Evolutionary conservation across 2,888 invertebrate species (phyloP).

Genomic region (Polyommatus icarus): DNA sequence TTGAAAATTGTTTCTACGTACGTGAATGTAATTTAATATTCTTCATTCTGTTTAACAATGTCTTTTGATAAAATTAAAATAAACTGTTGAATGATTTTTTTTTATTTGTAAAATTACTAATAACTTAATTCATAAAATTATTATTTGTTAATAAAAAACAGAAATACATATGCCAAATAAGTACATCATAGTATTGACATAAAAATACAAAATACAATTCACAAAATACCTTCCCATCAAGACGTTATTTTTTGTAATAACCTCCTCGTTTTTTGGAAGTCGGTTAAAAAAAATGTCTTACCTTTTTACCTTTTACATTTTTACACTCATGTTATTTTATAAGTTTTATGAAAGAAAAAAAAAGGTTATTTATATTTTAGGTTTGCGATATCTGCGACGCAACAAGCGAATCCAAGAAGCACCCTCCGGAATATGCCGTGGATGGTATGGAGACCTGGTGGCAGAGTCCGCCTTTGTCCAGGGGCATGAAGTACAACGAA

Average conservation of each 20-base stretch:
- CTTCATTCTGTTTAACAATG: constrained; percentile 28
- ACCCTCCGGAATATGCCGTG: constrained; percentile 95
- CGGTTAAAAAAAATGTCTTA: too few species aligned
- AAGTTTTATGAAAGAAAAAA: constrained; percentile 19
- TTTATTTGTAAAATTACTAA: background rate
- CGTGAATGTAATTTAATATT: constrained; percentile 41
- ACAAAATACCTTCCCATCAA: too few species aligned
- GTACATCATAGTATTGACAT: too few species aligned
- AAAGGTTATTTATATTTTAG: constrained; percentile 67
- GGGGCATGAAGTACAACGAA: constrained; percentile 98
- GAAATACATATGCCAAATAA: too few species aligned
- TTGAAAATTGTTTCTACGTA: constrained; percentile 40
- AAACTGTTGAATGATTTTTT: background rate
- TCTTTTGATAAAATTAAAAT: background rate
- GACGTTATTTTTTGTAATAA: too few species aligned
- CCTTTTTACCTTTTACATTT: background rate
- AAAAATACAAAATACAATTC: too few species aligned
- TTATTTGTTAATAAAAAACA: too few species aligned
- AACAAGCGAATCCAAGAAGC: constrained; percentile 85
- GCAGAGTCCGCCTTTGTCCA: constrained; percentile 98
- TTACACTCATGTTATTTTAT: constrained; percentile 33
- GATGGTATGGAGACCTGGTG: constrained; percentile 99
- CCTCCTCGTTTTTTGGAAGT: too few species aligned
- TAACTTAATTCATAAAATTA: background rate
- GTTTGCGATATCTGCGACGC: constrained; percentile 96